Evolutionary conservation across 2,888 invertebrate species (phyloP).

Genomic region (Entomobrya proxima): DNA sequence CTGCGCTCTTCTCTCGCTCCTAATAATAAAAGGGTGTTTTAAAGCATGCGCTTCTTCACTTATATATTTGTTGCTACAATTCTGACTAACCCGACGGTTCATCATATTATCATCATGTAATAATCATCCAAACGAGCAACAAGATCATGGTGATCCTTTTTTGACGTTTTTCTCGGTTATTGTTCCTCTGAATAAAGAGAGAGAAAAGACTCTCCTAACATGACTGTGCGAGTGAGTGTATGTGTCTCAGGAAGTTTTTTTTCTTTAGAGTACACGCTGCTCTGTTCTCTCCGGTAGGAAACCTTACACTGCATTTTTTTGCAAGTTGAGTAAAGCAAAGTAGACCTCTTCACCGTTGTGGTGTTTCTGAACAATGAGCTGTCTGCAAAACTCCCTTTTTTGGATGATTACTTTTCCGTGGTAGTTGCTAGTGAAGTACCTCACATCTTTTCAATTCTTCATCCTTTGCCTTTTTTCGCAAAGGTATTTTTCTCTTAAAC

Average conservation of each 20-base stretch:
- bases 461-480: constrained; percentile 8
- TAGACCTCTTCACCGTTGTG: not conserved
- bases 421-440: constrained; percentile 5
- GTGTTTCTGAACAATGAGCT: not conserved
- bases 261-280: not conserved
- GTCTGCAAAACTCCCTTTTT: constrained; percentile 50
- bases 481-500: constrained; percentile 26
- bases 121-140: constrained; percentile 19
- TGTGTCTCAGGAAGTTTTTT: constrained; percentile 23
- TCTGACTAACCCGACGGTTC: constrained; percentile 58
- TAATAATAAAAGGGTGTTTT: not conserved
- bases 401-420: constrained; percentile 55
- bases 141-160: constrained; percentile 45
- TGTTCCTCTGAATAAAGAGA: constrained; percentile 42
- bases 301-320: constrained; percentile 32
- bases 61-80: constrained; percentile 21
- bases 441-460: not conserved
- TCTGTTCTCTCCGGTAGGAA: constrained; percentile 24
- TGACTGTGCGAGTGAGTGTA: not conserved
- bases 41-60: constrained; percentile 45
- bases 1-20: not conserved
- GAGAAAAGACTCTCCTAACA: not conserved
- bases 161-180: constrained; percentile 36
- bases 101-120: not conserved
- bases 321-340: constrained; percentile 32